Base-by-base conservation (phyloP, 2,797 vertebrate species). In the Poecilia wingei region DNA sequence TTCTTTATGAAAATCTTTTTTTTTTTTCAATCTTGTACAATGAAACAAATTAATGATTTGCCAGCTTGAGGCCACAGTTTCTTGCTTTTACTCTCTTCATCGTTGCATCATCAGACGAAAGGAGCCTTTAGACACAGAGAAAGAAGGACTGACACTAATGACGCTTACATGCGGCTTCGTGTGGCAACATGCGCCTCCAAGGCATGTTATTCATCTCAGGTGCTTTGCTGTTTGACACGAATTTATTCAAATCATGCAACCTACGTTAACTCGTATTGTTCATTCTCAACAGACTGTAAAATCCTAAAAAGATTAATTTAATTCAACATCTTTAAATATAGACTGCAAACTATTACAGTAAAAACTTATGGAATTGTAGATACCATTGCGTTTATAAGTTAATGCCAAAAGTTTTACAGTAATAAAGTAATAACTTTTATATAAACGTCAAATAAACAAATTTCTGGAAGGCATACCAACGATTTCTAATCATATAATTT, bases 41-140 rank as follows among this genome's bases (percentile, higher is more conserved):
- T 13, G 43, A 20, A 69, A 5, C 7, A 13, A 72, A 61, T 83
- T 36, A 53, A 76, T 59, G 43, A 84, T 46, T 31, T 13, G 28
- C 74, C 13, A 61, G 74, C 82, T 80, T 0, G 25, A 73, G 86
- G 88, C 85, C 79, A 72, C 77, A 51, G 61, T 6, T 28, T 80
- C 87, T 93, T 92, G 82, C 93, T 69, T 81, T 78, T 68, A 71
- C 74, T 91, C 73, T 20, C 82, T 88, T 89, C 82, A 86, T 79
- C 84, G 81, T 93, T 93, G 87, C 90, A 89, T 93, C 92, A 93
- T 78, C 76, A 69, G 53, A 39, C 77, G 77, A 81, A 57, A 79
- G 18, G 33, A 84, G 59, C 10, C 18, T 43, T 36, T 33, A 18
- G 8, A 41, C 41, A 20, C 84, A 68, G 45, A 47, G 64, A 70